Evolutionary conservation across 2,797 vertebrate species (phyloP).

Genomic region (Atherinosoma microstoma): DNA sequence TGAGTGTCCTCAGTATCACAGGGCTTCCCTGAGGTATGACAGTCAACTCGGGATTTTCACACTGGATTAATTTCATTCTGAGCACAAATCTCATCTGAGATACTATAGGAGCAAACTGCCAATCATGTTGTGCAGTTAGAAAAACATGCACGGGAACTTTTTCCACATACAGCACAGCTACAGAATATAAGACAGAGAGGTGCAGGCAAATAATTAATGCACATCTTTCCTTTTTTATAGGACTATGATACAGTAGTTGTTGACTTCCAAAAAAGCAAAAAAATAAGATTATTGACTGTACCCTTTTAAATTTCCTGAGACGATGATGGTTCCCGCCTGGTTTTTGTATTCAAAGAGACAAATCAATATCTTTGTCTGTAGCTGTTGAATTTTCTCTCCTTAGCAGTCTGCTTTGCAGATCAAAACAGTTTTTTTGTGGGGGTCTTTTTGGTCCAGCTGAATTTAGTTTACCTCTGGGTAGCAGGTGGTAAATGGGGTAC

Average conservation of each 20-base stretch:
- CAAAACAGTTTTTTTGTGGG: neutral
- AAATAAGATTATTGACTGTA: conserved; percentile 1
- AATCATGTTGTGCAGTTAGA: conserved; percentile 9
- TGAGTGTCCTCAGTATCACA: conserved; percentile 51
- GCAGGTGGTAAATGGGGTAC: neutral
- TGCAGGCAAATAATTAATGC: neutral
- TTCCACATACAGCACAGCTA: neutral
- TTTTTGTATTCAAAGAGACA: conserved; percentile 45
- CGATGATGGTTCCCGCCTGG: conserved; percentile 28
- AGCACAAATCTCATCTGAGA: conserved; percentile 46
- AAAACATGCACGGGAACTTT: neutral
- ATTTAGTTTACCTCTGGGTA: no score
- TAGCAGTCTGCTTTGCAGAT: neutral
- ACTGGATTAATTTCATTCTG: conserved; percentile 70
- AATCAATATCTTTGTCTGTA: conserved; percentile 54
- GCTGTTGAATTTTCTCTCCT: conserved; percentile 13
- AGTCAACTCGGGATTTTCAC: conserved; percentile 62
- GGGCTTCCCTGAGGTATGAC: conserved; percentile 64
- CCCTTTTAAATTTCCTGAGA: conserved; percentile 35
- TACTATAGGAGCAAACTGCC: conserved; percentile 31
- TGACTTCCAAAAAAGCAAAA: conserved; percentile 11
- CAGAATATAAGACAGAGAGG: neutral
- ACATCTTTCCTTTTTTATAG: neutral
- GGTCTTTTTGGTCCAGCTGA: neutral
- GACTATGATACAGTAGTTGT: neutral